Evolutionary conservation across 2,797 vertebrate species (phyloP), one percentile per base, ranked within the genome.

Genomic region (Sitta carolinensis): DNA sequence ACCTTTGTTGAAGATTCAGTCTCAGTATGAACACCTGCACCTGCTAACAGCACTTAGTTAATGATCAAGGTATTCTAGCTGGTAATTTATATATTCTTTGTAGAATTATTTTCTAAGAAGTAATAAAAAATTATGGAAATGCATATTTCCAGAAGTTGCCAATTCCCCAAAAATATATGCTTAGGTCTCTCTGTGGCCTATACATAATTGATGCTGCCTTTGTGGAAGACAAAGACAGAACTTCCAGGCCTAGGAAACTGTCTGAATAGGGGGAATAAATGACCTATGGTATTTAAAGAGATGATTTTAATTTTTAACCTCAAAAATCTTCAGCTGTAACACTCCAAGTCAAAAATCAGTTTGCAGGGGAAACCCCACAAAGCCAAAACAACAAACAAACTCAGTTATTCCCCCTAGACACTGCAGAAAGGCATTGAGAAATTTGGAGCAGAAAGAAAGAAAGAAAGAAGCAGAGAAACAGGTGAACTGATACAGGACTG

Each of bases 311-410:
- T 32, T 80, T 89, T 96, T 89, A 95, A 68, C 25, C 25, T 90
- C 58, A 93, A 95, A 96, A 96, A 67, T 85, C 34, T 79, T 94
- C 63, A 95, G 76, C 57, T 94, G 52, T 87, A 96, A 90, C 88
- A 96, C 79, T 45, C 17, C 32, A 80, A 79, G 61, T 58, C 51
- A 77, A 82, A 95, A 96, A 93, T 43, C 36, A 63, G 68, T 87
- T 88, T 95, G 25, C 13, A 84, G 34, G 19, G 15, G 11, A 32
- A n/a, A 48, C 21, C 8, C 0, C 11, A 34, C 22, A 23, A 30
- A 55, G 16, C 8, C 3, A 4, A 34, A 15, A 20, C 17, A 20
- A 40, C 2, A 27, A 43, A 16, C 10, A 26, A 59, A 19, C 8
- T 40, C 11, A 40, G n/a, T 87, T 45, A 52, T 59, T 75, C 4